Base-by-base conservation (phyloP, 2,888 invertebrate species). In the Papilio gigon region DNA sequence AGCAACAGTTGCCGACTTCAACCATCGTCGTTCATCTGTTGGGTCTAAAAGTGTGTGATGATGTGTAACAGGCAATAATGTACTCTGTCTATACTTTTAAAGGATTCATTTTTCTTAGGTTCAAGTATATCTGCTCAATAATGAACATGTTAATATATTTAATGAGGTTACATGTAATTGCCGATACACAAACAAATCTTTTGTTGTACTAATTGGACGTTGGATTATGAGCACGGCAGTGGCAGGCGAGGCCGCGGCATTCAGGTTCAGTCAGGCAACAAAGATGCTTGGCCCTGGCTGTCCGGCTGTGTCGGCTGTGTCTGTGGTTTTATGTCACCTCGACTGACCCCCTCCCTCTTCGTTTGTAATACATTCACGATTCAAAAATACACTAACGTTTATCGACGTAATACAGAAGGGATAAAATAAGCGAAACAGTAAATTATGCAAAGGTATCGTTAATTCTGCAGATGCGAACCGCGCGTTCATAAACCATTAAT, bases 1-100 rank as follows among this genome's bases (percentile, higher is more conserved):
- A 77, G 77, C 80, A 47, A 47, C 73, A 69, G 76, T 76, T 71
- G 71, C 73, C 71, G 62, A 77, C 77, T 78, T 79, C 79, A 81
- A 80, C 82, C 81, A 75, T 73, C 74, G 74, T 74, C n/a, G n/a
- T n/a, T n/a, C n/a, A n/a, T n/a, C n/a, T n/a, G n/a, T n/a, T n/a
- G n/a, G n/a, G n/a, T n/a, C n/a, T n/a, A n/a, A n/a, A n/a, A n/a
- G n/a, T n/a, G n/a, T n/a, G n/a, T n/a, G n/a, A n/a, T n/a, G n/a
- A n/a, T n/a, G n/a, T n/a, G n/a, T n/a, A n/a, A n/a, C n/a, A n/a
- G n/a, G n/a, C n/a, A 11, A 22, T 22, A 0, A 6, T 25, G 12
- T 47, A 47, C 47, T 20, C 11, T 20, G n/a, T 2, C 47, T 20
- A 5, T 22, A 40, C 12, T 40, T 40, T 14, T 47, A 12, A 47